These are phyloP conservation scores for Acromyrmex heyeri DNA, from an alignment of 1,140 invertebrate genomes.

Conservation along the genomic window DNA sequence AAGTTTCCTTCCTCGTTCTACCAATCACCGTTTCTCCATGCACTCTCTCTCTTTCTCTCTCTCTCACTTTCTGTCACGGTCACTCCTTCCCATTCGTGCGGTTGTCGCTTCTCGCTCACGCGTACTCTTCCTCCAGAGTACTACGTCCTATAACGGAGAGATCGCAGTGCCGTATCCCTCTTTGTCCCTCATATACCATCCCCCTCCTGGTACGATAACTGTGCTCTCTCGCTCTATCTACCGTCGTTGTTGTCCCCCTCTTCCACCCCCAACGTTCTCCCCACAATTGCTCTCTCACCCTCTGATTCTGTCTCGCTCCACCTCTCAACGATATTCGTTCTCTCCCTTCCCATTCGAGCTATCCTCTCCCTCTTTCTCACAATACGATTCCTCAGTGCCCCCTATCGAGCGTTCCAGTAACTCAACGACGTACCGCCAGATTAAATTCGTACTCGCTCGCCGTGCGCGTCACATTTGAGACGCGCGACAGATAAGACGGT, in stretches of 20 bases:
- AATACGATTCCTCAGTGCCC: constrained; percentile 78
- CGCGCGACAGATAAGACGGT: constrained; percentile 77
- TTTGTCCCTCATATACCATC: constrained; percentile 66
- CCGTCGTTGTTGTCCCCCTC: constrained; percentile 66
- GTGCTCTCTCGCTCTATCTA: constrained; percentile 76
- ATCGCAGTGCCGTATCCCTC: constrained; percentile 65
- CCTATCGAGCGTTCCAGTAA: constrained; percentile 82
- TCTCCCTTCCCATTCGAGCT: constrained; percentile 48
- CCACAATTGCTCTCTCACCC: constrained; percentile 69
- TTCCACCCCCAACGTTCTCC: constrained; percentile 68
- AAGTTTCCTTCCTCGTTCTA: constrained; percentile 45
- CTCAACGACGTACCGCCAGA: constrained; percentile 84
- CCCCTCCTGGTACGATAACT: constrained; percentile 76
- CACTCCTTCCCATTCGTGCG: constrained; percentile 67
- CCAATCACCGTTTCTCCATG: constrained; percentile 75
- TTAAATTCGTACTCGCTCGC: constrained; percentile 83
- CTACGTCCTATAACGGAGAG: constrained; percentile 64
- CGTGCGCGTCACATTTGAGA: constrained; percentile 68
- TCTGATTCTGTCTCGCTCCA: constrained; percentile 70
- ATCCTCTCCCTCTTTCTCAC: constrained; percentile 63
- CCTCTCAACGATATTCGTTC: constrained; percentile 61
- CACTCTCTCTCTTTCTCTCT: constrained; percentile 35
- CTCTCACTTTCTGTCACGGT: constrained; percentile 54
- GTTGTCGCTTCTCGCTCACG: constrained; percentile 61
- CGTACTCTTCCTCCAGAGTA: constrained; percentile 67